Evolutionary conservation across 2,113 vertebrate species (phyloP).

Genomic region (Nyctibius bracteatus): DNA sequence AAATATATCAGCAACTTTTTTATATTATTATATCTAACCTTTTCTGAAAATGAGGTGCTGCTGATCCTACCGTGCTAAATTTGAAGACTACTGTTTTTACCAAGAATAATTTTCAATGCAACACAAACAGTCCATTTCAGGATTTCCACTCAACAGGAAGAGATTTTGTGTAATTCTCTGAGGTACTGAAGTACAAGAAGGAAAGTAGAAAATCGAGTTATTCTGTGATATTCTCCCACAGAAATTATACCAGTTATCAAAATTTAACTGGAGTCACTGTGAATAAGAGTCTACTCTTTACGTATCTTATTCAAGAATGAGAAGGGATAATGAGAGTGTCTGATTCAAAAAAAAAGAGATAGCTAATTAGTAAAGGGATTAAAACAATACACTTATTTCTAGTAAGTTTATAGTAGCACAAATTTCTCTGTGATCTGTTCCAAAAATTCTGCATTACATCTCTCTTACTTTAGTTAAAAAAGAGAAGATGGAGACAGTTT

Average conservation of each 20-base stretch:
- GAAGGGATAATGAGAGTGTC: not conserved
- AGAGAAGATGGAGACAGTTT: not conserved
- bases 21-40: not conserved
- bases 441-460: not conserved
- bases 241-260: not conserved
- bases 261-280: not conserved
- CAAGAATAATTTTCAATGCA: not conserved
- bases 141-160: not conserved
- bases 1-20: not conserved
- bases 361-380: not conserved
- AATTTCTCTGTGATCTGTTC: not conserved
- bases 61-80: not conserved
- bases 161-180: not conserved
- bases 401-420: not conserved
- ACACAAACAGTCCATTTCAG: slow-evolving; percentile 14
- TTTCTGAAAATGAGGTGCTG: not conserved
- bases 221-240: not conserved
- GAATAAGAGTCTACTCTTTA: not conserved
- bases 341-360: not conserved
- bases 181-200: not conserved
- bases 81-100: not conserved
- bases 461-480: not conserved
- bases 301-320: not conserved
- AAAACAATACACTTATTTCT: not conserved
- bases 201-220: not conserved